Percentiles rank a stretch among this genome's conserved stretches.
Evolutionary conservation across 2,113 vertebrate genomes (phyloP).

Genomic region (Crotalus tigris): DNA sequence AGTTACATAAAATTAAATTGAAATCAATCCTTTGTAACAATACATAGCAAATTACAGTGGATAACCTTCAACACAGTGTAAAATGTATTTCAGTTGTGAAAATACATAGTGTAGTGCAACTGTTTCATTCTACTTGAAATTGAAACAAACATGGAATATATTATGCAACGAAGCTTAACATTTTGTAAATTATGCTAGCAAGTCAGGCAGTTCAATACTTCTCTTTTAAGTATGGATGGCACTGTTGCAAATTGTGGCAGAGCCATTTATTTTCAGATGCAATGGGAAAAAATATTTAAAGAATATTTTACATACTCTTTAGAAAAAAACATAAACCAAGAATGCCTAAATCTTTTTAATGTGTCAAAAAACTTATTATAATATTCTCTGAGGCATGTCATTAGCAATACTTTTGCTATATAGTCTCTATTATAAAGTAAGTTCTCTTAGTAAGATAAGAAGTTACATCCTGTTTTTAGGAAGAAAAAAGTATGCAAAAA

Average conservation of each 20-base stretch:
- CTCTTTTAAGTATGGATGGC: conserved; percentile 43
- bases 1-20: conserved; percentile 47
- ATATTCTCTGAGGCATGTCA: not conserved
- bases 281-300: conserved; percentile 46
- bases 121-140: conserved; percentile 36
- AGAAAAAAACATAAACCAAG: not conserved
- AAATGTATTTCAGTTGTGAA: conserved; percentile 39
- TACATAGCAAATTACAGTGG: conserved; percentile 45
- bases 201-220: conserved; percentile 50
- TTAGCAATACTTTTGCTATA: conserved; percentile 25
- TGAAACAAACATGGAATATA: conserved; percentile 58
- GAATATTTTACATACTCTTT: conserved; percentile 46
- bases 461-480: not conserved
- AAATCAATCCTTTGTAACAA: conserved; percentile 41
- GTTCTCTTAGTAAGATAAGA: conserved; percentile 7
- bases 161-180: conserved; percentile 49
- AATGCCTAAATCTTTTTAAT: not conserved
- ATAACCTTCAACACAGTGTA: conserved; percentile 32
- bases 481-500: not conserved
- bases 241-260: conserved; percentile 34
- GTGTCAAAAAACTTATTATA: not conserved
- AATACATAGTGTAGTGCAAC: conserved; percentile 40
- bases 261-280: conserved; percentile 50
- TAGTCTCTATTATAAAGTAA: not conserved
- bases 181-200: conserved; percentile 53